phyloP scores from a whole-genome alignment of 1,140 invertebrate genomes.

The Caenorhabditis tropicalis region DNA sequence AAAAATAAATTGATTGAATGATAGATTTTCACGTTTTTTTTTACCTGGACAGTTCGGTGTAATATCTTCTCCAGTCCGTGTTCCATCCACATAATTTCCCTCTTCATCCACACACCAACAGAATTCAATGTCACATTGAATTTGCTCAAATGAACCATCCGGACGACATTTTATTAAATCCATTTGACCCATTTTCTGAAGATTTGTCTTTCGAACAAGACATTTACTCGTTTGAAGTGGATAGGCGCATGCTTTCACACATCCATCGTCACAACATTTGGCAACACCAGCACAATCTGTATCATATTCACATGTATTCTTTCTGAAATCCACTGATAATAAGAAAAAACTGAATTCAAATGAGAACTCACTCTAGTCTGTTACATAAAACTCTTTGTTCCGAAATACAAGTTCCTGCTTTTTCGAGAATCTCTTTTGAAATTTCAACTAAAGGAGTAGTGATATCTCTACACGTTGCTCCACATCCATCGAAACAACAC shows the following conservation, averaged over 20 bases:
- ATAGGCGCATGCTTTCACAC: conserved; percentile 60
- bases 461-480: conserved; percentile 50
- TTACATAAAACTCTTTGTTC: conserved; percentile 1
- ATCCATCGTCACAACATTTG: conserved; percentile 67
- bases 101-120: conserved; percentile 64
- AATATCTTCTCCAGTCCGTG: conserved; percentile 52
- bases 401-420: conserved; percentile 20
- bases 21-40: background rate
- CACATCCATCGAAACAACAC: conserved; percentile 66
- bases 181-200: conserved; percentile 47
- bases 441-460: conserved; percentile 23
- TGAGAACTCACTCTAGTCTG: background rate
- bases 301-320: conserved; percentile 58
- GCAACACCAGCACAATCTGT: conserved; percentile 59
- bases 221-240: conserved; percentile 63
- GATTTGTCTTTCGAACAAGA: conserved; percentile 63
- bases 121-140: conserved; percentile 60
- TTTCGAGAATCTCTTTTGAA: conserved; percentile 1
- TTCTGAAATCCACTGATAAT: conserved; percentile 33
- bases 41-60: conserved; percentile 59
- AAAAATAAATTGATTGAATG: background rate
- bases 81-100: conserved; percentile 63
- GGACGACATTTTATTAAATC: conserved; percentile 57
- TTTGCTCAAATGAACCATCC: conserved; percentile 59
- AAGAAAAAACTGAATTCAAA: background rate